Evolutionary conservation across 2,888 invertebrate genomes (phyloP), one percentile per base, ranked within the genome.

Genomic region (Nycteola revayana): DNA sequence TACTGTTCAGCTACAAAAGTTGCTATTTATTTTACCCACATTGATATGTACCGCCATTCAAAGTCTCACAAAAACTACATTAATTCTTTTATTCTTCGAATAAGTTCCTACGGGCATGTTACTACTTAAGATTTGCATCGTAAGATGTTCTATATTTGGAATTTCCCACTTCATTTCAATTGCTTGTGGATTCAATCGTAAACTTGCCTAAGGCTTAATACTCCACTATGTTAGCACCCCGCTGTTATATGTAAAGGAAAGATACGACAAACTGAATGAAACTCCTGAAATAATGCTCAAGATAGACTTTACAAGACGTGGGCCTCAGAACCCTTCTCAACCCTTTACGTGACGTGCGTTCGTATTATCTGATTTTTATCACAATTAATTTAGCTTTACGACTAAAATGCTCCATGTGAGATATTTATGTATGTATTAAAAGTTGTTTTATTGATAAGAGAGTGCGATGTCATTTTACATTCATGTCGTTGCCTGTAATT

Each of bases 261-360:
- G 25, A 38, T 28, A 24, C 8, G 31, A 22, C 10, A 37, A 31
- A 14, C 14, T 14, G 14, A 14, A 14, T 14, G 24, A 27, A 42
- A 31, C 48, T 49, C 17, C 14, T 49, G 36, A 53, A 59, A 59
- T 51, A 63, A 60, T 52, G 47, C 42, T 45, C 45, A 49, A 47
- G 36, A 49, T 49, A 47, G 36, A 9, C 49, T 43, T 49, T 41
- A 31, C 42, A 33, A 61, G 58, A 60, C 59, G 48, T 40, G 55
- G 41, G 14, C 14, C 14, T 14, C 32, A 59, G 52, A 43, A 66
- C 66, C 65, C 64, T 63, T 50, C 47, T 67, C 66, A 66, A 48
- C 40, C 59, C 46, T 41, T 49, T 60, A 62, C 62, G 67, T 66
- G 66, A 65, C 58, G 32, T 33, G 65, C 42, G 49, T 62, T 41